phyloP scores from a whole-genome alignment of 2,888 invertebrate genomes.

The Hemaris fuciformis region DNA sequence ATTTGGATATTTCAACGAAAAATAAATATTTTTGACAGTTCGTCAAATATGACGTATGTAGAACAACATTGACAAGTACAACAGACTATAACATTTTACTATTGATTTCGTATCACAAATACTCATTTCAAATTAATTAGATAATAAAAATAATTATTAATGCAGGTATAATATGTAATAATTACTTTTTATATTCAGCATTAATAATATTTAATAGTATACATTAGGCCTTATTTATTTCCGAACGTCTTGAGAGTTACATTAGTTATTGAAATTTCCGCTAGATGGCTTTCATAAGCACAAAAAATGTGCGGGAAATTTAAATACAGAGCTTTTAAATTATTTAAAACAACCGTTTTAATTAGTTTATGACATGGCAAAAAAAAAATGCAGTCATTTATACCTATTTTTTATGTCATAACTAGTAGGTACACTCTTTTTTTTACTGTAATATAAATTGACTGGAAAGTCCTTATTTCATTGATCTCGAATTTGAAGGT shows the following conservation, averaged over 20 bases:
- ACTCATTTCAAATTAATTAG: neutral
- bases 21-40: neutral
- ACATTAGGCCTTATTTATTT: too few species aligned
- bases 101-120: neutral
- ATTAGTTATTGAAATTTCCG: neutral
- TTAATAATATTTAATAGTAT: too few species aligned
- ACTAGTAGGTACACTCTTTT: neutral
- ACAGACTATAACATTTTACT: too few species aligned
- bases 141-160: neutral
- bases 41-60: too few species aligned
- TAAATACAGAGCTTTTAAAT: neutral
- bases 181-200: neutral
- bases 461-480: conserved; percentile 28
- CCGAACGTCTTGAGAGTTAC: too few species aligned
- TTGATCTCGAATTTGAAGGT: conserved; percentile 60
- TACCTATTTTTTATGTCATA: too few species aligned
- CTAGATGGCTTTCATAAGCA: neutral
- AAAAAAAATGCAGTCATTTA: too few species aligned
- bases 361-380: too few species aligned
- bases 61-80: too few species aligned
- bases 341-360: neutral
- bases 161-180: neutral
- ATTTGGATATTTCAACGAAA: neutral
- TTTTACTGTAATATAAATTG: neutral
- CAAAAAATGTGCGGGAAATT: neutral